Evolutionary conservation across 2,888 invertebrate genomes (phyloP).

Genomic region (Mechanitis messenoides): DNA sequence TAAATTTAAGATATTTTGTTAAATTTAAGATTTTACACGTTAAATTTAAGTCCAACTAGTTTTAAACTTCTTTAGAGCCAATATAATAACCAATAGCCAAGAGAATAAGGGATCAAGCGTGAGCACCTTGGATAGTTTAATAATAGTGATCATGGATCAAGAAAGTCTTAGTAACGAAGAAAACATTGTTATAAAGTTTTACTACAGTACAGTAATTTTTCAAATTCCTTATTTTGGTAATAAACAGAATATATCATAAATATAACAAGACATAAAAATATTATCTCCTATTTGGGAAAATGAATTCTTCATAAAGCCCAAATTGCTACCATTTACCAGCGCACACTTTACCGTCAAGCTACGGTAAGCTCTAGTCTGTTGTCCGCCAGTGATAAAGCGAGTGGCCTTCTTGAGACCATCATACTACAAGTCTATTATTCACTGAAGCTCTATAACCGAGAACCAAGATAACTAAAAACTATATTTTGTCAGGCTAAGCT

Average conservation of each 20-base stretch:
- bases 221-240: too few species aligned
- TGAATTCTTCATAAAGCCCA: constrained; percentile 49
- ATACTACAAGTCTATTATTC: constrained; percentile 6
- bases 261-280: neutral
- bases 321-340: constrained; percentile 50
- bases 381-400: constrained; percentile 67
- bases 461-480: neutral
- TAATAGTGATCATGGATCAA: too few species aligned
- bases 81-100: too few species aligned
- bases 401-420: constrained; percentile 35
- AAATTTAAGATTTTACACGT: too few species aligned
- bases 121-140: too few species aligned
- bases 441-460: constrained; percentile 4
- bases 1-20: too few species aligned
- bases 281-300: constrained; percentile 4
- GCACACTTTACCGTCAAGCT: constrained; percentile 47
- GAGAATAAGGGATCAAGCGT: too few species aligned
- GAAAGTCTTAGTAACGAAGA: too few species aligned
- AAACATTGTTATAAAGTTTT: too few species aligned
- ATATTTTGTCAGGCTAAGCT: neutral
- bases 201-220: neutral
- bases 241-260: too few species aligned
- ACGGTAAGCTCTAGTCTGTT: constrained; percentile 56
- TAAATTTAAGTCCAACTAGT: too few species aligned
- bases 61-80: too few species aligned